Evolutionary conservation across 2,113 vertebrate genomes (phyloP), one percentile per base, ranked within the genome.

Genomic region (Ciconia boyciana): DNA sequence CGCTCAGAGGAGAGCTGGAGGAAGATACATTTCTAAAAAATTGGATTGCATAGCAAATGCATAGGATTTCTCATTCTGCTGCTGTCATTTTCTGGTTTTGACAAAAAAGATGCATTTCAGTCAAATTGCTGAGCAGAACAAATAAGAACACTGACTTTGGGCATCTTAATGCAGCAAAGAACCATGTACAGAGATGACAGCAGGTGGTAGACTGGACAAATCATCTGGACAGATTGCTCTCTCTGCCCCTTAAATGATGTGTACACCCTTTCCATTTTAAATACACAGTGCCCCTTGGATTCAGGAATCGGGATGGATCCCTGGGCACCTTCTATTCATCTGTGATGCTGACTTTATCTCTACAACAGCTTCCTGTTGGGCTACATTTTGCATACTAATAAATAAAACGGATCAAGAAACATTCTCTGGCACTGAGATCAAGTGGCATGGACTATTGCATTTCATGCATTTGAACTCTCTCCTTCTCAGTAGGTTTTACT

Each of bases 381-480:
- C 10, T 79, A 71, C 5, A 12, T 81, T 96, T 78, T 78, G 10
- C 61, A 60, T 60, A 26, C 5, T 31, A 80, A 80, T 43, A 74
- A 84, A 75, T 57, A 48, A 61, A 86, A 74, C 0, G 0, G 22
- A 44, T 39, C 10, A 65, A 69, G 44, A 77, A 89, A 61, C 11
- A 4, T 65, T 70, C 5, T 61, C 13, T 36, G 31, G 4, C 4
- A 0, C 7, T 0, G 1, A 74, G 8, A 68, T 48, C 32, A 69
- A 24, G 19, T 64, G 41, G 0, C 16, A 44, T 6, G 16, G 10
- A 76, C 3, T 11, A 26, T 10, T 65, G 80, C 0, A 49, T 70
- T 69, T 52, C 8, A 57, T 20, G 5, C 2, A 24, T 70, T 76
- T 8, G 4, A 61, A 49, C 6, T 72, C 13, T 28, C 4, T 2